These are phyloP conservation scores for human (Homo sapiens) DNA, from an alignment of 2,113 vertebrate species.

Conservation along the genomic window DNA sequence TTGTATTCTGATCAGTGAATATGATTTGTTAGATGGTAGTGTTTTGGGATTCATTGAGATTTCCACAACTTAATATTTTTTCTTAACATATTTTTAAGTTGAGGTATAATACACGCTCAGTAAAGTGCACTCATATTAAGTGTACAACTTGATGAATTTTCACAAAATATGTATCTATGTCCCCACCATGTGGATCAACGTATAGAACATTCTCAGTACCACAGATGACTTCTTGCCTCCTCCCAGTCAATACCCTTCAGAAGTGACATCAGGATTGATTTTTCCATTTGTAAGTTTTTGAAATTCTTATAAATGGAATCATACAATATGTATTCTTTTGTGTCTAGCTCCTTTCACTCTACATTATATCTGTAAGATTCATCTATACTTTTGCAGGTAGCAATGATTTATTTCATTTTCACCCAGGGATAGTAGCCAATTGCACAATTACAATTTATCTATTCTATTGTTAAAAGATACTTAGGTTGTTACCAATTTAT, in stretches of 20 bases:
- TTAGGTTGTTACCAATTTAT: background rate
- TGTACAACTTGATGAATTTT: background rate
- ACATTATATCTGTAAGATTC: background rate
- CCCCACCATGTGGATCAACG: background rate
- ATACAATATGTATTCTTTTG: background rate
- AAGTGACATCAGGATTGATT: background rate
- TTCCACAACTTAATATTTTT: background rate
- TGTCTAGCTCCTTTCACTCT: background rate
- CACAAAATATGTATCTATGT: background rate
- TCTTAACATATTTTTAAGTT: background rate
- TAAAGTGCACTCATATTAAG: background rate
- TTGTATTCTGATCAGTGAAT: background rate
- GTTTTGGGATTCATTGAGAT: background rate
- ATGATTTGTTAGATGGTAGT: background rate
- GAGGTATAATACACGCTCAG: background rate
- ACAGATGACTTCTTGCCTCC: background rate
- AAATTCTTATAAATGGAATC: background rate
- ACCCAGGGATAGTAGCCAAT: background rate
- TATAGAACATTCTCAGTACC: background rate
- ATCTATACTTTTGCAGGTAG: background rate
- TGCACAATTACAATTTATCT: background rate
- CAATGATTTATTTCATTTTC: background rate
- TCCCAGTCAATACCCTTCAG: background rate
- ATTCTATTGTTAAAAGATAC: background rate
- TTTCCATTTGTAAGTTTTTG: background rate